Evolutionary conservation across 2,888 invertebrate species (phyloP).

Genomic region (Asteroscopus sphinx): DNA sequence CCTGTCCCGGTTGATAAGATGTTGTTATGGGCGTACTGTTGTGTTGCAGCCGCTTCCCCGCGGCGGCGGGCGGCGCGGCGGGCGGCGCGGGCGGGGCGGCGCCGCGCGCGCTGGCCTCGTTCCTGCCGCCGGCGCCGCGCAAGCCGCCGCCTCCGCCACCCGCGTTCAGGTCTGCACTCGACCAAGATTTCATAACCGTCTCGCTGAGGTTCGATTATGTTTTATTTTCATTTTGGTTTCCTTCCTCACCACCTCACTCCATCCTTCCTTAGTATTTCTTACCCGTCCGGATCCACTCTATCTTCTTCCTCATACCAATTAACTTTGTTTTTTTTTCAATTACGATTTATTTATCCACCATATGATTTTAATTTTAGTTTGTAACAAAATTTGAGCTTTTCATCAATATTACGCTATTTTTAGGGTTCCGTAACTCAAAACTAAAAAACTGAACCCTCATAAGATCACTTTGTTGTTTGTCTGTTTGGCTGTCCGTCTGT

Average conservation of each 20-base stretch:
- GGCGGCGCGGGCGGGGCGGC: constrained; percentile 77
- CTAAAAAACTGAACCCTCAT: too few relatives aligned
- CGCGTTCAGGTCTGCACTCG: constrained; percentile 92
- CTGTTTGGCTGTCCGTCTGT: too few relatives aligned
- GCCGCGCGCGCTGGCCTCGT: constrained; percentile 74
- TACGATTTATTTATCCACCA: constrained; percentile 22
- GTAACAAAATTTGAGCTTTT: constrained; percentile 1
- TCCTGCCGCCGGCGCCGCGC: constrained; percentile 83
- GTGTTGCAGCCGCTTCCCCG: constrained; percentile 48
- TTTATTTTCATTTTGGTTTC: constrained; percentile 70
- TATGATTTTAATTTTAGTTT: constrained; percentile 39
- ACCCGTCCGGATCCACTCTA: neutral
- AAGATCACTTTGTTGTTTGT: too few relatives aligned
- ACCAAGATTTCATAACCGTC: constrained; percentile 92
- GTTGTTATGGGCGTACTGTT: too few relatives aligned
- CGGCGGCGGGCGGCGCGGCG: constrained; percentile 36
- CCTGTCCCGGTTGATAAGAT: too few relatives aligned
- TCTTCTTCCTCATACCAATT: constrained; percentile 1
- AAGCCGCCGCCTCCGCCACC: constrained; percentile 91
- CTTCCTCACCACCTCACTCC: constrained; percentile 9
- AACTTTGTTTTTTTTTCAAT: constrained; percentile 25
- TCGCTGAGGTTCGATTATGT: constrained; percentile 91
- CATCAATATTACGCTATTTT: too few relatives aligned
- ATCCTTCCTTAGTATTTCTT: neutral
- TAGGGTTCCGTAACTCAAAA: too few relatives aligned